Percentiles rank a stretch among this genome's conserved stretches.
These are phyloP conservation scores for Sesia bembeciformis DNA, from an alignment of 2,888 invertebrate species.

Conservation along the genomic window DNA sequence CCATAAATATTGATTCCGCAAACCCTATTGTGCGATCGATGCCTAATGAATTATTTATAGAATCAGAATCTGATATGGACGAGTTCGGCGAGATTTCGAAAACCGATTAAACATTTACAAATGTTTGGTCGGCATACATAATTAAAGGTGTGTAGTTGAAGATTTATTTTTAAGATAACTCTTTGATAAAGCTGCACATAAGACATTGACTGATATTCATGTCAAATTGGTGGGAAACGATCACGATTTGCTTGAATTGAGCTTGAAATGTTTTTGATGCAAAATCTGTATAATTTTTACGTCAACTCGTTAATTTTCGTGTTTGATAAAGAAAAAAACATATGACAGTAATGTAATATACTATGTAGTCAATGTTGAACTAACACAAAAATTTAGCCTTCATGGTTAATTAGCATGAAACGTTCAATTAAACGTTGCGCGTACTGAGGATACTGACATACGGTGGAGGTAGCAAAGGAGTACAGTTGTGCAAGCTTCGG, in stretches of 20 bases:
- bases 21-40: slow-evolving; percentile 50
- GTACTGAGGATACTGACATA: slow-evolving; percentile 9
- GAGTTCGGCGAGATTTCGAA: slow-evolving; percentile 56
- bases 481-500: slow-evolving; percentile 25
- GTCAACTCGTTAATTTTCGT: no score
- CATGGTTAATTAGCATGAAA: slow-evolving; percentile 53
- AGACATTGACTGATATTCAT: not conserved
- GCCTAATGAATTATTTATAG: slow-evolving; percentile 58
- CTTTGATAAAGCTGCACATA: not conserved
- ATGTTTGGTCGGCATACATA: slow-evolving; percentile 35
- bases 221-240: not conserved
- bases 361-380: slow-evolving; percentile 14
- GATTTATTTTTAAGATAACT: not conserved
- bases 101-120: slow-evolving; percentile 48
- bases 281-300: no score
- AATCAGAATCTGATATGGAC: slow-evolving; percentile 48
- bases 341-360: no score
- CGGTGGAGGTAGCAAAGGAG: slow-evolving; percentile 16
- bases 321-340: no score
- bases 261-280: no score
- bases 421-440: slow-evolving; percentile 42
- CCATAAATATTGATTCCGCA: slow-evolving; percentile 48
- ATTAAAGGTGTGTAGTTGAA: slow-evolving; percentile 24
- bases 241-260: no score
- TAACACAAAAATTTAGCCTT: slow-evolving; percentile 35